phyloP scores from a whole-genome alignment of 1,140 invertebrate genomes.

The Lethocerus indicus region DNA sequence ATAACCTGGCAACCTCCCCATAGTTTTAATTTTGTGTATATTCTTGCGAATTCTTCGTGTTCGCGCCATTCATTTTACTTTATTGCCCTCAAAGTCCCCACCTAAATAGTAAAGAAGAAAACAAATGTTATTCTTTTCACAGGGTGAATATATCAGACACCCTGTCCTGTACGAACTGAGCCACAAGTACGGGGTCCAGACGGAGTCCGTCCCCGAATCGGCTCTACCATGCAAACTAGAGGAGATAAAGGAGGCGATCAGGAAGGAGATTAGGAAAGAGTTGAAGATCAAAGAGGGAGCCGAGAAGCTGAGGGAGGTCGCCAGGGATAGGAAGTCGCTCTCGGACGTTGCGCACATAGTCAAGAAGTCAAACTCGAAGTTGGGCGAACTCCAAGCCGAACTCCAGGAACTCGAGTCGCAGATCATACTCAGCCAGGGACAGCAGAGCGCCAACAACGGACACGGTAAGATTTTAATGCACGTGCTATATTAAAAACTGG shows the following conservation, averaged over 20 bases:
- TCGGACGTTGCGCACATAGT: constrained; percentile 87
- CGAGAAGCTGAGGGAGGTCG: constrained; percentile 84
- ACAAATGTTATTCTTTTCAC: constrained; percentile 28
- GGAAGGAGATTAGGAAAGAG: constrained; percentile 86
- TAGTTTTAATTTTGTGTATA: too few species aligned
- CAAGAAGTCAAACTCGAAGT: constrained; percentile 82
- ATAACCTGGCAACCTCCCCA: too few species aligned
- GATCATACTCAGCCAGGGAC: constrained; percentile 76
- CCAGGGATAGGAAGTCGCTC: constrained; percentile 73
- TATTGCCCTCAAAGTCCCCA: too few species aligned
- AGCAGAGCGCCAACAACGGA: constrained; percentile 22
- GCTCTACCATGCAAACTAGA: constrained; percentile 70
- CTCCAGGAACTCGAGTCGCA: constrained; percentile 87
- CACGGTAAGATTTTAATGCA: constrained; percentile 18
- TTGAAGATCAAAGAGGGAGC: constrained; percentile 86
- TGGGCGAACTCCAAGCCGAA: constrained; percentile 83
- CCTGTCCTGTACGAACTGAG: constrained; percentile 74
- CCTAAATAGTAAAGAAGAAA: too few species aligned
- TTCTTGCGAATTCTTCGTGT: too few species aligned
- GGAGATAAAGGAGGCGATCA: constrained; percentile 82
- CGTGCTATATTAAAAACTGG: too few species aligned
- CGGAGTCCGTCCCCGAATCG: constrained; percentile 52
- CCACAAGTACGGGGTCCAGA: constrained; percentile 74
- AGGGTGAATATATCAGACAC: constrained; percentile 72
- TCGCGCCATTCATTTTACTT: too few species aligned